Conservation (phyloP, 2,113 vertebrate genomes). For the Pardalotus punctatus region DNA sequence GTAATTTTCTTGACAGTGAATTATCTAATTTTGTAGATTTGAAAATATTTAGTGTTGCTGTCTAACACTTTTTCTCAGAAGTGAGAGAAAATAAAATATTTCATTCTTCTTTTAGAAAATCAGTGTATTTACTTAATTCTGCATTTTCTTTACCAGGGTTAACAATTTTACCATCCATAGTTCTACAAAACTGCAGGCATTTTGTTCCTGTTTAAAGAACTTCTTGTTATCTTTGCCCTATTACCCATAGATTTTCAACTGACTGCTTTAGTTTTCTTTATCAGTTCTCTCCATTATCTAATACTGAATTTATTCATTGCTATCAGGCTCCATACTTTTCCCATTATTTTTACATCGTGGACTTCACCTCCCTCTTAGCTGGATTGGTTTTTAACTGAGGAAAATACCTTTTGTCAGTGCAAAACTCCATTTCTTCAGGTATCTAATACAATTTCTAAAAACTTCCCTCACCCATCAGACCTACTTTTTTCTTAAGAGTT, state of each 20-base stretch:
- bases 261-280: conserved; percentile 48
- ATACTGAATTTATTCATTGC: conserved; percentile 51
- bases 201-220: conserved; percentile 22
- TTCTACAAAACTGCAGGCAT: not conserved
- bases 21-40: not conserved
- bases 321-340: conserved; percentile 38
- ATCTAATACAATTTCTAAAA: not conserved
- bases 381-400: not conserved
- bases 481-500: not conserved
- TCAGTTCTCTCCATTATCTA: conserved; percentile 51
- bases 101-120: not conserved
- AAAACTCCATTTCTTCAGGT: not conserved
- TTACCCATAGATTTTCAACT: conserved; percentile 29
- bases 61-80: not conserved
- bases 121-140: not conserved
- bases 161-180: not conserved
- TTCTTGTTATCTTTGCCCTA: conserved; percentile 30
- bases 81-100: not conserved
- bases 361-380: conserved; percentile 29
- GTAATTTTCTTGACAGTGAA: not conserved
- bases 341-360: conserved; percentile 47
- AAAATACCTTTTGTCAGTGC: conserved; percentile 5
- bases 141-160: not conserved
- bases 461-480: not conserved
- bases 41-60: not conserved